Evolutionary conservation across 2,888 invertebrate genomes (phyloP).

Genomic region (Standfussiana lucernea): DNA sequence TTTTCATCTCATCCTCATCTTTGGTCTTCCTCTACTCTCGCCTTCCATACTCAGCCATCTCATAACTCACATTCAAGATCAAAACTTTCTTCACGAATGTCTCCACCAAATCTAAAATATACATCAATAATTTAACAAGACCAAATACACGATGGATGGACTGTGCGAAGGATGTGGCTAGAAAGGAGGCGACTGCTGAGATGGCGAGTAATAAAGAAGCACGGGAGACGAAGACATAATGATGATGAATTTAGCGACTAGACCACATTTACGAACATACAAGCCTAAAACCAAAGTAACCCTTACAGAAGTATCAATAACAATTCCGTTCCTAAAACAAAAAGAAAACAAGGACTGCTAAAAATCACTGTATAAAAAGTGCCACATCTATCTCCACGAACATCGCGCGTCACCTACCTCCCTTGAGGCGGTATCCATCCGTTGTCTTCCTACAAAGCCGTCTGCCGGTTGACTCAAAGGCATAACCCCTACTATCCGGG

Average conservation of each 20-base stretch:
- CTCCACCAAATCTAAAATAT: background rate
- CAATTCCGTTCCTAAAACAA: background rate
- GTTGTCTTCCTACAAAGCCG: slow-evolving; percentile 70
- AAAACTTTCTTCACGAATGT: background rate
- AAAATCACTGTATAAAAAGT: slow-evolving; percentile 24
- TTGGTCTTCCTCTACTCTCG: too few species aligned
- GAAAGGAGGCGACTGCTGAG: too few species aligned
- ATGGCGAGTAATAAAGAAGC: too few species aligned
- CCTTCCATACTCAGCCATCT: too few species aligned
- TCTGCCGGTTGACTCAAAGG: slow-evolving; percentile 72
- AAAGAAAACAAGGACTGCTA: background rate
- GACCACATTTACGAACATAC: background rate
- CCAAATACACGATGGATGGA: too few species aligned
- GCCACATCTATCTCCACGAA: slow-evolving; percentile 58
- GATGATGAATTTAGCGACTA: background rate
- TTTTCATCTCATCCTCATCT: too few species aligned
- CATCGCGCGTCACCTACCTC: slow-evolving; percentile 40
- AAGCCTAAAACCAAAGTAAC: background rate
- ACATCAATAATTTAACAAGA: background rate
- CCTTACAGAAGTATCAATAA: background rate
- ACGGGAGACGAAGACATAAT: too few species aligned
- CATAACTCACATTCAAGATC: background rate
- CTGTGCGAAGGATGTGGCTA: too few species aligned
- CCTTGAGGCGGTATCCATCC: slow-evolving; percentile 68
- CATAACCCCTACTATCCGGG: slow-evolving; percentile 66